Evolutionary conservation across 2,888 invertebrate species (phyloP), one percentile per base, ranked within the genome.

Genomic region (Stenodema calcarata): DNA sequence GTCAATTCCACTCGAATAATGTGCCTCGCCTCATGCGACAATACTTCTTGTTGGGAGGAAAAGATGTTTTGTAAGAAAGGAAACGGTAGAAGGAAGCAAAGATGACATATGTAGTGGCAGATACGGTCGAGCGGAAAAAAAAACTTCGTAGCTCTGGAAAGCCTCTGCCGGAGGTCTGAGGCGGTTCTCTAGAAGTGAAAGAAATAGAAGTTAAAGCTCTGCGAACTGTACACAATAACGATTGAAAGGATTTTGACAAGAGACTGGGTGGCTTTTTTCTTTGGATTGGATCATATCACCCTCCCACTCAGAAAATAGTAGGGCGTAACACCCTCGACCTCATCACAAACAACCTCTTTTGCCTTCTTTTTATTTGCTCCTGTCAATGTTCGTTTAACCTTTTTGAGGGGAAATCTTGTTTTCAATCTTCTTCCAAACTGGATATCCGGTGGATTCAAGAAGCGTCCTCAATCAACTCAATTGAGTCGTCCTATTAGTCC

Each of bases 81-180:
- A 78, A 78, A 44, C 78, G 44, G 27, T 16, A 44, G 73, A 78
- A 41, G 78, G 78, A 78, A 78, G 42, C 78, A 1, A 78, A 78
- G 27, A 44, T 78, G 78, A 78, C 78, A 44, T 78, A 78, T 78
- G 78, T 78, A 78, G 78, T 78, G 78, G 47, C 78, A 44, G 44
- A 78, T 41, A 28, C 78, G 78, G n/a, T 44, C 47, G 78, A 78
- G 47, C 44, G 78, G 47, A 44, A 44, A n/a, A n/a, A n/a, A n/a
- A 44, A 78, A 41, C 30, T 35, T 62, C 27, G 23, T 9, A 23
- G 62, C 23, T 16, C 44, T 44, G 78, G 44, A 44, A 78, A 78
- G 75, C 75, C 42, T 30, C 75, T 35, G 16, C 75, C 75, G 35
- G 75, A 35, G 23, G 62, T 62, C 62, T 62, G 11, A 62, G 62